Conservation (phyloP, 2,113 vertebrate species). For the Neolamprologus toae region DNA sequence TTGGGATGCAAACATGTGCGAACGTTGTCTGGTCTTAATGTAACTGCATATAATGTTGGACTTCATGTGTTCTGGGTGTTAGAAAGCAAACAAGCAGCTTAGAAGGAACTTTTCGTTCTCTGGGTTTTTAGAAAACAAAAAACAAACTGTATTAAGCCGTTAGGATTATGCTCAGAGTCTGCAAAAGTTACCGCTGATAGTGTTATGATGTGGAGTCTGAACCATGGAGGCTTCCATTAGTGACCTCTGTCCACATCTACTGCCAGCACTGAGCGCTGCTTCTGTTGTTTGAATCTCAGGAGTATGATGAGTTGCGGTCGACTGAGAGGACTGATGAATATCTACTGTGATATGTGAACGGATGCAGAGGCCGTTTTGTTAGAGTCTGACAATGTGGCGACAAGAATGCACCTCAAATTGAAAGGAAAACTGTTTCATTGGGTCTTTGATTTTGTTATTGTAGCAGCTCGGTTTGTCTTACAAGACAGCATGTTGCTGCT, state of each 20-base stretch:
- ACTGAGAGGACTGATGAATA: background rate
- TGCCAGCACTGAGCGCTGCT: background rate
- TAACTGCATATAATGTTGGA: background rate
- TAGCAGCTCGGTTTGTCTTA: background rate
- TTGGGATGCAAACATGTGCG: background rate
- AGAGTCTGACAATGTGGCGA: background rate
- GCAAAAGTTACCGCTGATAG: background rate
- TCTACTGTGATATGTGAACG: fast-evolving
- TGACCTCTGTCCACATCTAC: background rate
- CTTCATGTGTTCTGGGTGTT: background rate
- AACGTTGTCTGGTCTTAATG: background rate
- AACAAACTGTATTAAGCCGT: background rate
- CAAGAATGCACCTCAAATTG: background rate
- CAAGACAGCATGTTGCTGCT: background rate
- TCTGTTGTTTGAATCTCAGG: background rate
- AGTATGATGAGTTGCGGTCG: fast-evolving
- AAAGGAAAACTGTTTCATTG: background rate
- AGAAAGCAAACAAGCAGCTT: background rate
- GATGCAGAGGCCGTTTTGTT: background rate
- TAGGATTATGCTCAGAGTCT: background rate
- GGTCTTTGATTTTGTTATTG: background rate
- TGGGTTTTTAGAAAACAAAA: background rate
- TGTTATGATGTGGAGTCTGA: background rate
- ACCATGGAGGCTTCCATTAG: background rate
- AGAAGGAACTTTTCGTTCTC: fast-evolving